These are phyloP conservation scores for Manis crassicaudata DNA, from an alignment of 2,797 vertebrate genomes.

Conservation along the genomic window DNA sequence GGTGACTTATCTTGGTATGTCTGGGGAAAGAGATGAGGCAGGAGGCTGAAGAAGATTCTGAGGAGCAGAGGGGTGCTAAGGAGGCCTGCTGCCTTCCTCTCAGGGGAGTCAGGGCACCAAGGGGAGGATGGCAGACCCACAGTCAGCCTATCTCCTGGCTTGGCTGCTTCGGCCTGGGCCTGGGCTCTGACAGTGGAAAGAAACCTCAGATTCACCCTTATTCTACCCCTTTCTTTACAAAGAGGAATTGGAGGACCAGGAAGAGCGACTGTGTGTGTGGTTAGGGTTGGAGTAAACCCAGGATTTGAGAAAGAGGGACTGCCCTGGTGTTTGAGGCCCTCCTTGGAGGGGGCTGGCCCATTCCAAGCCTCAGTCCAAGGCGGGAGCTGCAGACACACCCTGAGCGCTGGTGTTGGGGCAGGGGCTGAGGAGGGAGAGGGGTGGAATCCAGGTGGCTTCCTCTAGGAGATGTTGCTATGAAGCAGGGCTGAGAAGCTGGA, in stretches of 20 bases:
- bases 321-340: background rate
- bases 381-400: background rate
- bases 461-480: background rate
- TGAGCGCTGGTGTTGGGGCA: fast-evolving
- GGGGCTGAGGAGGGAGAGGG: background rate
- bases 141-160: background rate
- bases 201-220: background rate
- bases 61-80: background rate
- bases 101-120: background rate
- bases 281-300: background rate
- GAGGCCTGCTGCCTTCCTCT: background rate
- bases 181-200: background rate
- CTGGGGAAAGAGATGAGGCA: background rate
- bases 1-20: background rate
- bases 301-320: background rate
- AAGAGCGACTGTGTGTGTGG: background rate
- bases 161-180: background rate
- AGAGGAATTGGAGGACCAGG: background rate
- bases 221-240: background rate
- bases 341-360: background rate
- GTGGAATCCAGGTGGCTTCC: background rate
- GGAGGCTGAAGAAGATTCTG: background rate
- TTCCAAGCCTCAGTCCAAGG: background rate
- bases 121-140: fast-evolving
- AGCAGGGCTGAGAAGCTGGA: background rate